Base-by-base conservation (phyloP, 2,888 invertebrate species). In the Pterostichus niger region DNA sequence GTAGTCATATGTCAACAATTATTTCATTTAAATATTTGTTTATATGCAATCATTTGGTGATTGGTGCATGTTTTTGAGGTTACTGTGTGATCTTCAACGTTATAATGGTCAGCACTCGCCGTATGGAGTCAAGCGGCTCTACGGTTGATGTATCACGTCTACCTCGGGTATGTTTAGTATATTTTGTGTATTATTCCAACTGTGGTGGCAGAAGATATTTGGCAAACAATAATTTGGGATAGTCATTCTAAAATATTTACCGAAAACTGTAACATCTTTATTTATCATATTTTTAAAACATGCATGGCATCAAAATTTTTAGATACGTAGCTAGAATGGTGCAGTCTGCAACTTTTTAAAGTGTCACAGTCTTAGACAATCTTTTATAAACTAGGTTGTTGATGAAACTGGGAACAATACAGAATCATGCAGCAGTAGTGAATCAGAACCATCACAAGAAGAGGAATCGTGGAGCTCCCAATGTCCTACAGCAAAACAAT, bases 71-170 rank as follows among this genome's bases (percentile, higher is more conserved):
- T 82, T 54, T 78, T 82, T 59, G 75, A 75, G 61, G 73, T 82
- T 59, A 54, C 59, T 82, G 82, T 82, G 75, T 61, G 82, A 75
- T 75, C 82, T 54, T 73, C 75, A 33, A 44, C 82, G 46, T n/a
- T 13, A 49, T 49, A 52, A 88, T 89, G 89, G 89, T 89, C 86
- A 89, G 89, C 87, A 89, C 89, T 84, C 88, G 89, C 85, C 88
- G 89, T 84, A 88, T 87, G 87, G 89, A 89, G 87, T 88, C 88
- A 84, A 86, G 87, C 86, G 88, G 88, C 86, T 88, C 88, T 85
- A 85, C 88, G 84, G 87, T 87, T 85, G 87, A 86, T 84, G 85
- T 87, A 84, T 86, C 87, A 75, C 87, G 85, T 85, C 88, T 87
- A 84, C 88, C 89, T 84, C 87, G 89, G 89, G 89, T 89, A 89